Percentiles rank a stretch among this genome's conserved stretches.
Evolutionary conservation across 1,140 invertebrate species (phyloP).

Genomic region (Thalassaphorura encarpata): DNA sequence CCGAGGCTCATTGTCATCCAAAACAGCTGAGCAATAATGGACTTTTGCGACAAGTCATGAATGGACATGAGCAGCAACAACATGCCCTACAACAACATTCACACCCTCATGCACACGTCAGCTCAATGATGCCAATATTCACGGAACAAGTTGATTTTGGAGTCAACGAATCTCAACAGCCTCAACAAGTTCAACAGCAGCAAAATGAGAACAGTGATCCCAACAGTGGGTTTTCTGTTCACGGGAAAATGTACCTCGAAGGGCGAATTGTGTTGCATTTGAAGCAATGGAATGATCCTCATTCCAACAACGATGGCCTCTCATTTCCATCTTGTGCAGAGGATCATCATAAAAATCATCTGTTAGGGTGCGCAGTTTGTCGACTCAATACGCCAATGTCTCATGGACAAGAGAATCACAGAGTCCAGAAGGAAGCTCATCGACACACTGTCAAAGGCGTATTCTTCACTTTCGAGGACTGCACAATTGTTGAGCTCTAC

Average conservation of each 20-base stretch:
- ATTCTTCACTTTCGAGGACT: slow-evolving; percentile 28
- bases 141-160: not conserved
- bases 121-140: slow-evolving; percentile 4
- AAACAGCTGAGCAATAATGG: not conserved
- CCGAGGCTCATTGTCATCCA: not conserved
- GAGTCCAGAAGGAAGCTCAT: slow-evolving; percentile 14
- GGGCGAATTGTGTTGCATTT: slow-evolving; percentile 22
- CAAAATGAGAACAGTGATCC: slow-evolving; percentile 6
- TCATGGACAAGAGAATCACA: not conserved
- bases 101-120: not conserved
- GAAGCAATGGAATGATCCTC: slow-evolving; percentile 18
- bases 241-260: slow-evolving; percentile 26
- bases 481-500: slow-evolving; percentile 26
- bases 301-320: not conserved
- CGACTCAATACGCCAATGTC: slow-evolving; percentile 1
- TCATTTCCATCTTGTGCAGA: slow-evolving; percentile 3
- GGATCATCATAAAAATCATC: not conserved
- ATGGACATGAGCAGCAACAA: not conserved
- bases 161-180: too few relatives aligned
- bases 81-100: slow-evolving; percentile 5
- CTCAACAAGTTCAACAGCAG: not conserved
- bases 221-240: slow-evolving; percentile 15
- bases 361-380: slow-evolving; percentile 22
- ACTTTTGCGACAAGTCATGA: not conserved
- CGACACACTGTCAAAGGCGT: slow-evolving; percentile 21